Base-by-base conservation (phyloP, 2,797 vertebrate species). In the Hydrolagus colliei region DNA sequence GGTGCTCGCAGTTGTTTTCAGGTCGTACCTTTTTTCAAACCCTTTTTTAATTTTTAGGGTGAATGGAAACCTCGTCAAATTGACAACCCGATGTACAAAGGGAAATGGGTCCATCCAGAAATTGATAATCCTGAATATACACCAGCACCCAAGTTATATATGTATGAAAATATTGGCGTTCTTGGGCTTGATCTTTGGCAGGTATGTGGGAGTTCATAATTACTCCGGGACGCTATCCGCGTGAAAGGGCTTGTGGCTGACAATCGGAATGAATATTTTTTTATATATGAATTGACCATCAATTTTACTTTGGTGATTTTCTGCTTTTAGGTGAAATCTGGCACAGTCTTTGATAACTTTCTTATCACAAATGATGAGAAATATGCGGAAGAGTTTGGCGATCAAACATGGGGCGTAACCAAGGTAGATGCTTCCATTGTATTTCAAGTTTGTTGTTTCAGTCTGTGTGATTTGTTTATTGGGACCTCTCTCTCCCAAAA, bases 331-430 rank as follows among this genome's bases (percentile, higher is more conserved):
- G 93, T 96, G 63, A 96, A 95, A 88, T 96, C 94, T 86, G 95
- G 95, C 22, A 96, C 94, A 1, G 95, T 96, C 88, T 97, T 96
- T 89, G 95, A 95, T 87, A 95, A 96, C 91, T 97, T 97, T 89
- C 91, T 97, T 63, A 95, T 96, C 89, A 94, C 92, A 88, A 94
- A 93, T 85, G 94, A 96, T 89, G 94, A 95, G 86, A 92, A 92
- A 61, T 90, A 95, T 90, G 95, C 95, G 63, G 95, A 96, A 88
- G 94, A 96, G 86, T 89, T 94, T 63, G 95, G 94, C 63, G 92
- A 93, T 85, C 93, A 95, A 87, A 95, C 90, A 1, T 95, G 93
- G 96, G 94, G 93, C 86, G 90, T 91, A 90, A 95, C 93, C 87
- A 95, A 95, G 92, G 94, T 95, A 90, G 90, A 85, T 52, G 27